phyloP scores from a whole-genome alignment of 2,113 vertebrate genomes.

The Bucco capensis region DNA sequence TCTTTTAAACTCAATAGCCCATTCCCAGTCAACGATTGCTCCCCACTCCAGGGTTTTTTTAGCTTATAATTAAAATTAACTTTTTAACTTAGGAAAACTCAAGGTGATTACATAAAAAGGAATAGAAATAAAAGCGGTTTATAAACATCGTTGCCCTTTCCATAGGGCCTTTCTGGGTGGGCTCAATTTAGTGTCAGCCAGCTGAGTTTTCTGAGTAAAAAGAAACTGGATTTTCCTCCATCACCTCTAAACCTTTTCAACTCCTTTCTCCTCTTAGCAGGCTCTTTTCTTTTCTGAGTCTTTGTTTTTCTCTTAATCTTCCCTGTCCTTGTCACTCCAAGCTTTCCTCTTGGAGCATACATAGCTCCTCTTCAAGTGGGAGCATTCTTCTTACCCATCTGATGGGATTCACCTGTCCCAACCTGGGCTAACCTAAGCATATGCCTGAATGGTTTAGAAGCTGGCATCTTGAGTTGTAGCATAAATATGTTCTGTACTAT shows the following conservation, averaged over 20 bases:
- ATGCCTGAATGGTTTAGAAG: neutral
- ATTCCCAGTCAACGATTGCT: neutral
- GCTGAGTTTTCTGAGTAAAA: neutral
- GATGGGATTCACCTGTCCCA: neutral
- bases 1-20: neutral
- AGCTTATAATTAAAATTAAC: neutral
- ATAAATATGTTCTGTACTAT: neutral
- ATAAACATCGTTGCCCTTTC: neutral
- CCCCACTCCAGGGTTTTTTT: neutral
- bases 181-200: neutral
- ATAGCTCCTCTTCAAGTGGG: neutral
- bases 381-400: neutral
- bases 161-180: neutral
- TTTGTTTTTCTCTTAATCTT: neutral
- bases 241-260: neutral
- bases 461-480: neutral
- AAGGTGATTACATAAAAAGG: neutral
- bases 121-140: neutral
- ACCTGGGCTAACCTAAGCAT: neutral
- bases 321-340: neutral
- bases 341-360: neutral
- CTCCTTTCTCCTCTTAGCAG: neutral
- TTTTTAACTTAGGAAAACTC: neutral
- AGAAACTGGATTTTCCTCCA: neutral
- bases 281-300: neutral